Conservation (phyloP, 2,113 vertebrate species). For the Hiodon alosoides region DNA sequence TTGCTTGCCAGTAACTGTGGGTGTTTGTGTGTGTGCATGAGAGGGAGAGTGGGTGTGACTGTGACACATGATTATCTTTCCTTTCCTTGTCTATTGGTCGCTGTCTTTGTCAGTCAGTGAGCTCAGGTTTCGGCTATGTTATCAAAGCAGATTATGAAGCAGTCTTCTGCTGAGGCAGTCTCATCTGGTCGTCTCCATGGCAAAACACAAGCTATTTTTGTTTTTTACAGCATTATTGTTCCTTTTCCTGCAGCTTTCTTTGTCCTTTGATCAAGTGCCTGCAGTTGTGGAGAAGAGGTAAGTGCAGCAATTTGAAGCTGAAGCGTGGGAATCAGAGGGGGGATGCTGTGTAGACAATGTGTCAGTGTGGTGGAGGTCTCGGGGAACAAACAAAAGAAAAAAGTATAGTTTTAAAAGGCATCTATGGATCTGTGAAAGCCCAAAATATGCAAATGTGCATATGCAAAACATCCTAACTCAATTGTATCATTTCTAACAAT, state of each 20-base stretch:
- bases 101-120: slow-evolving; percentile 31
- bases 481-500: background rate
- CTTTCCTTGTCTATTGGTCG: slow-evolving; percentile 37
- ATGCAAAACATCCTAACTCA: background rate
- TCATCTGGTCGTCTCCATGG: slow-evolving; percentile 44
- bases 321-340: background rate
- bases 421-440: background rate
- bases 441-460: background rate
- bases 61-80: slow-evolving; percentile 11
- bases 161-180: slow-evolving; percentile 30
- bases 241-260: slow-evolving; percentile 37
- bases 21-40: background rate
- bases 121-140: slow-evolving; percentile 26
- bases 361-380: background rate
- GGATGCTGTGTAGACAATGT: slow-evolving; percentile 5
- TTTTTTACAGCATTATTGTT: slow-evolving; percentile 34
- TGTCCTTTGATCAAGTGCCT: slow-evolving; percentile 37
- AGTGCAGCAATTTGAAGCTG: slow-evolving; percentile 16
- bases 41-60: slow-evolving; percentile 22
- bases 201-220: slow-evolving; percentile 37
- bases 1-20: background rate
- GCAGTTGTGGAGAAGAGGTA: slow-evolving; percentile 40
- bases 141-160: slow-evolving; percentile 43
- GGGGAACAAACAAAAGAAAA: slow-evolving; percentile 23
- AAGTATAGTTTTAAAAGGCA: slow-evolving; percentile 18